A percentile compares a stretch with the other conserved stretches of the same genome.
Evolutionary conservation across 2,797 vertebrate species (phyloP).

Genomic region (Babyrousa celebensis): DNA sequence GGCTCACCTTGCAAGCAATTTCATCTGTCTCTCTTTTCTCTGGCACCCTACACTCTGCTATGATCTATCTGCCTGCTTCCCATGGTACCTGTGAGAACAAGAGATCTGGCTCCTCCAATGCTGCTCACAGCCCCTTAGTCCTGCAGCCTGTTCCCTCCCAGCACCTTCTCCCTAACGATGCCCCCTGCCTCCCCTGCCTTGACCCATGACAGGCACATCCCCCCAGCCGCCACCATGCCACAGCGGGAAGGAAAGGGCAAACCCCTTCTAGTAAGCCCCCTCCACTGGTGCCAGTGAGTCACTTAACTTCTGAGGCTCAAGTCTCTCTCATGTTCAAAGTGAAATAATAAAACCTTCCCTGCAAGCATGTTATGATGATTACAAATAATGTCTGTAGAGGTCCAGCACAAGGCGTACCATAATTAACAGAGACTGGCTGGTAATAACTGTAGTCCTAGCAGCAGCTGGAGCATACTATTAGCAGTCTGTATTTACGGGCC

Average conservation of each 20-base stretch:
- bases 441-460: neutral
- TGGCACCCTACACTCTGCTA: neutral
- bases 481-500: neutral
- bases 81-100: neutral
- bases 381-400: neutral
- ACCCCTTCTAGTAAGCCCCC: neutral
- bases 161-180: neutral
- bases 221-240: neutral
- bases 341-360: neutral
- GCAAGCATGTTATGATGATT: neutral
- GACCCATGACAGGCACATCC: fast-evolving
- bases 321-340: neutral
- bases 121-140: neutral
- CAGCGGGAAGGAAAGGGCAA: neutral
- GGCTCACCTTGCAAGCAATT: neutral
- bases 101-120: neutral
- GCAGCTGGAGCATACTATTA: neutral
- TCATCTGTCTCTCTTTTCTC: neutral
- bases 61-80: neutral
- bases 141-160: neutral
- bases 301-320: neutral
- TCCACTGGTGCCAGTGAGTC: neutral
- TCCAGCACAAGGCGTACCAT: neutral
- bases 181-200: neutral
- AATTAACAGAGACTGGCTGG: neutral